Evolutionary conservation across 2,888 invertebrate species (phyloP), one percentile per base, ranked within the genome.

Genomic region (Amphipoea lucens): DNA sequence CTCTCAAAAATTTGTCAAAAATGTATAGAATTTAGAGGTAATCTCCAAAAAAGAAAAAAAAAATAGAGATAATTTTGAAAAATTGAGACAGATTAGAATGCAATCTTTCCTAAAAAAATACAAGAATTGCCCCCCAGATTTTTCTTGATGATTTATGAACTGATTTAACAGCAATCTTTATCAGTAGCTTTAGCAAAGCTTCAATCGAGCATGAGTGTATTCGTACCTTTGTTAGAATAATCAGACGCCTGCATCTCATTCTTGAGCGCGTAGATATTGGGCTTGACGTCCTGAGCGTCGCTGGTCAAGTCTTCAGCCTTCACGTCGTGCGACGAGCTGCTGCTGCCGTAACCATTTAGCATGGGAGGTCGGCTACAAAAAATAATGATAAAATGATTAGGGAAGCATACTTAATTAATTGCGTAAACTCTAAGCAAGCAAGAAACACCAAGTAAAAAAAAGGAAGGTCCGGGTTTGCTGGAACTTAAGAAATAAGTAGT

Each of bases 211-310:
- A 20, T 29, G 29, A 63, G 62, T 63, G 62, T 40, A 40, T 40
- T 40, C 5, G 67, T 92, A 96, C 96, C 96, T 95, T 96, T 96
- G 88, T 96, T 96, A 78, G 97, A 96, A 89, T 96, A 97, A 88
- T 97, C 96, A 5, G 97, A 95, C 17, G 97, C 96, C 74, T 97
- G 96, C 94, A 97, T 95, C 90, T 97, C 97, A 81, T 95, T 96
- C 90, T 97, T 97, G 81, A 97, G 94, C 23, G 96, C 95, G 86
- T 97, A 97, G 60, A 97, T 95, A 81, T 96, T 97, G 1, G 97
- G 97, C 77, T 97, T 97, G 86, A 97, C 95, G 79, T 97, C 97
- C 76, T 94, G 95, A 4, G 92, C 87, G 5, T 96, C 96, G 78
- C 92, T 94, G 74, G 96, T 97, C 79, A 97, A 92, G 85, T 97